Base-by-base conservation (phyloP, 2,888 invertebrate species). In the Agrotis exclamationis region DNA sequence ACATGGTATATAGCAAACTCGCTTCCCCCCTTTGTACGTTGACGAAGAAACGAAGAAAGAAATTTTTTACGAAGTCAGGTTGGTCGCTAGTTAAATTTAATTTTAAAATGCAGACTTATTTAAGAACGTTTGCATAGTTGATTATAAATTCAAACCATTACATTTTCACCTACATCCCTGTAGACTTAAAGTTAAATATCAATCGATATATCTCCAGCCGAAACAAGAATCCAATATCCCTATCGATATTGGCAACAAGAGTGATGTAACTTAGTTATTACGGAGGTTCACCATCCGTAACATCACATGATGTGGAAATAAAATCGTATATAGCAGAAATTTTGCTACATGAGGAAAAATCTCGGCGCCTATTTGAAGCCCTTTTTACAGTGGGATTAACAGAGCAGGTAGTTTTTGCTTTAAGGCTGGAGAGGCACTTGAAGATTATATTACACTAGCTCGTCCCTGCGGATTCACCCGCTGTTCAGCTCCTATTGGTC, bases 261-360 rank as follows among this genome's bases (percentile, higher is more conserved):
- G 79, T 83, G 85, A 87, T 83, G 80, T 86, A 86, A 87, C 86
- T 84, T 80, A 75, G 86, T 87, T 87, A 88, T 85, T 83, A 84
- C 82, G 80, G 66, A 83, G 76, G 80, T 74, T 80, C 83, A 83
- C 80, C 83, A 83, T 83, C 75, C 77, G 74, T 84, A 82, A 86
- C 82, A 85, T 84, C 87, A 85, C 74, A 79, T 83, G 85, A 80
- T 62, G 80, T 87, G 88, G 89, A 89, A 91, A 86, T 86, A 88
- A 88, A 89, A 87, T 85, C 85, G 86, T 86, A 82, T 86, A 82
- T 79, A 84, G 82, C 85, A 87, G 87, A 86, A 85, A 89, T 88
- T 88, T 86, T 85, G 80, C 79, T 83, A 80, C 78, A 79, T 70
- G 79, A 84, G 84, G 80, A 87, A 87, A 89, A 87, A 85, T 81